Evolutionary conservation across 2,113 vertebrate species (phyloP).

Genomic region (Phalacrocorax carbo): DNA sequence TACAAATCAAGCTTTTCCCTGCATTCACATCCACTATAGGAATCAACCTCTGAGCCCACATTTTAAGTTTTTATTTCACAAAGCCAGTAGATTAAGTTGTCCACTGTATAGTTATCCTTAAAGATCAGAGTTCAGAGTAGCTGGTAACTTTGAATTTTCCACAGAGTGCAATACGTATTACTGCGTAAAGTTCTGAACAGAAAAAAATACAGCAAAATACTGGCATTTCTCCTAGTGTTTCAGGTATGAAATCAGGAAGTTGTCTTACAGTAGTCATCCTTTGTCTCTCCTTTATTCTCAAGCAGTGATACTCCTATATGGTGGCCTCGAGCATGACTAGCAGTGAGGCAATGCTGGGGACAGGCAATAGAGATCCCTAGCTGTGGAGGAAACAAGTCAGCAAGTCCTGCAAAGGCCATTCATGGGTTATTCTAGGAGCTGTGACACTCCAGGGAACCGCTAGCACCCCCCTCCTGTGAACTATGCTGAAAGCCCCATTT

Average conservation of each 20-base stretch:
- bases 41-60: neutral
- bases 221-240: neutral
- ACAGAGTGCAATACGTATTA: neutral
- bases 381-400: neutral
- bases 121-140: neutral
- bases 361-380: neutral
- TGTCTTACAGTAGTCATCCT: neutral
- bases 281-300: neutral
- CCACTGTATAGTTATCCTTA: neutral
- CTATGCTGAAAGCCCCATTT: neutral
- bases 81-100: neutral
- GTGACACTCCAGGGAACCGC: neutral
- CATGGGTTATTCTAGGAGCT: neutral
- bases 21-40: neutral
- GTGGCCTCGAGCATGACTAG: neutral
- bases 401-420: neutral
- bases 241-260: neutral
- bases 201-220: neutral
- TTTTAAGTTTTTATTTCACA: neutral
- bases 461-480: neutral
- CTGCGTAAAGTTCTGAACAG: neutral
- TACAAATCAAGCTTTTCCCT: conserved; percentile 11
- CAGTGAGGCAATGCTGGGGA: neutral
- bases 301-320: neutral
- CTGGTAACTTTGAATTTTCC: neutral